Evolutionary conservation across 2,888 invertebrate species (phyloP), one percentile per base, ranked within the genome.

Genomic region (Chrysolina americana): DNA sequence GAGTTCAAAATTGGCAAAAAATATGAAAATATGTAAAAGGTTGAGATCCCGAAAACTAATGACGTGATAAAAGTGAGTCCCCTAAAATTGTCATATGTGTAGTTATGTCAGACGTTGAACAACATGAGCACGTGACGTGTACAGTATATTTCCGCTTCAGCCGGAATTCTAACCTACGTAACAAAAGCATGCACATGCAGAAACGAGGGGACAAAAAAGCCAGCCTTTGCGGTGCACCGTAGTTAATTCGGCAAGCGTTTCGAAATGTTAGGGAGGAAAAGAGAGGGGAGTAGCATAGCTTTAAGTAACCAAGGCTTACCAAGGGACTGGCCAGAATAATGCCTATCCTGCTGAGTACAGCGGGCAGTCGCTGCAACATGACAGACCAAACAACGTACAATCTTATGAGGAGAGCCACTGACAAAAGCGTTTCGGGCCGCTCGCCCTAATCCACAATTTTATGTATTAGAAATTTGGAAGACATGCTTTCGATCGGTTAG

Each of bases 261-360:
- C 53, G 13, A 21, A 21, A 47, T 48, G 70, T 15, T 44, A 75
- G 72, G 65, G 21, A 68, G 23, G 47, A 66, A 13, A 41, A 73
- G 71, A 66, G 23, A 68, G 76, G 78, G 78, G 77, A 77, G 76
- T 81, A 83, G 81, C 80, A 81, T 83, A 83, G 81, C 81, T 53
- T 36, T 68, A 19, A 50, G 19, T 68, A 68, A 53, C 68, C 68
- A 53, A 50, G 89, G 91, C 96, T 96, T 96, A 96, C 95, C 95
- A 96, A 93, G 91, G 96, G 95, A 93, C 95, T 95, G 93, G 95
- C 95, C 94, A 96, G 94, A 92, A 96, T 95, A 91, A 96, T 95
- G 94, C 96, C 96, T 94, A 96, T 95, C 93, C 96, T 94, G 94
- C 94, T 95, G 93, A 96, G 94, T 91, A 96, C 95, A 92, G 95